Percentiles rank a stretch among this genome's conserved stretches.
phyloP scores from a whole-genome alignment of 1,140 invertebrate species.

The Psix sp. region DNA sequence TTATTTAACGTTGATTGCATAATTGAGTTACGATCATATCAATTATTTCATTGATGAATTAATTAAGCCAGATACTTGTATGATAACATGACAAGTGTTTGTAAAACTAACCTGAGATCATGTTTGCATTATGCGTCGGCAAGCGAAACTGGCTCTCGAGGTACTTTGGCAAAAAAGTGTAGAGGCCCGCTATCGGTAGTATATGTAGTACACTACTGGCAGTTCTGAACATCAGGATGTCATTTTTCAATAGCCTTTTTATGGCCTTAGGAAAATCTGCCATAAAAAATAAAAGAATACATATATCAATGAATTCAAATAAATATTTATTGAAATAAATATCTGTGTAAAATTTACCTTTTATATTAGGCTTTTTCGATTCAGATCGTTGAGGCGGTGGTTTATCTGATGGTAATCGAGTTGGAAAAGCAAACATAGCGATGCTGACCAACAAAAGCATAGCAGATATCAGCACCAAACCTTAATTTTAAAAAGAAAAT shows the following conservation, averaged over 20 bases:
- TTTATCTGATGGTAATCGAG: constrained; percentile 78
- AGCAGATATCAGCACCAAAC: constrained; percentile 87
- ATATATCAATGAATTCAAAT: neutral
- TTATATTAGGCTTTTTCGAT: constrained; percentile 79
- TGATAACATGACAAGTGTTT: neutral
- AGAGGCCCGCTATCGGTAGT: constrained; percentile 92
- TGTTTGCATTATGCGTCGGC: constrained; percentile 90
- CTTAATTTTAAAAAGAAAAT: constrained; percentile 70
- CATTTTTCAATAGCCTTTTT: constrained; percentile 89
- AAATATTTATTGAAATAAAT: neutral
- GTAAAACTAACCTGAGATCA: constrained; percentile 84
- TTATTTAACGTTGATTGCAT: too few relatives aligned
- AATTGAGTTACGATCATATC: too few relatives aligned
- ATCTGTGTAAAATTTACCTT: constrained; percentile 67
- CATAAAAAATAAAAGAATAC: constrained; percentile 1
- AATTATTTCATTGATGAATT: too few relatives aligned
- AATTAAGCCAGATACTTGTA: too few relatives aligned
- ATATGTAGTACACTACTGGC: constrained; percentile 92
- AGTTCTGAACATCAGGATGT: constrained; percentile 92
- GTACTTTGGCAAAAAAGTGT: constrained; percentile 96
- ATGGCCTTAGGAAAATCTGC: constrained; percentile 92
- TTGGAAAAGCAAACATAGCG: constrained; percentile 93
- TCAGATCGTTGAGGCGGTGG: constrained; percentile 73
- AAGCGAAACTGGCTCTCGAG: constrained; percentile 93
- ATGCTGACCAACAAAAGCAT: constrained; percentile 87